Evolutionary conservation across 2,113 vertebrate species (phyloP), one percentile per base, ranked within the genome.

Genomic region (Galemys pyrenaicus): DNA sequence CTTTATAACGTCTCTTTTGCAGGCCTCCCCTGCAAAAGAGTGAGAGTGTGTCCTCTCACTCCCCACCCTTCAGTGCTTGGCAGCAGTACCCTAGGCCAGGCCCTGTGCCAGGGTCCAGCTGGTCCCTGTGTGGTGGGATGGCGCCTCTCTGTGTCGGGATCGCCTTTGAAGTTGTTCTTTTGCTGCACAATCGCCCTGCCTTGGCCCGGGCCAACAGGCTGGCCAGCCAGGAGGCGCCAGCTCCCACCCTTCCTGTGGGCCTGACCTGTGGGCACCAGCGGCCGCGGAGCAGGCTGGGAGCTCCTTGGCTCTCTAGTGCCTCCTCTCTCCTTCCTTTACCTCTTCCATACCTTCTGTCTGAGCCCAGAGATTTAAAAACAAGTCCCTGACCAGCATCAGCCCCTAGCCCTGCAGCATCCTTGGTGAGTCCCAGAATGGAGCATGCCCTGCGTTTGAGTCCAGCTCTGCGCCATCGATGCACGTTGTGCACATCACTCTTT

Each of bases 171-270:
- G 94, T 74, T 39, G 58, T 56, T 58, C 12, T 35, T 56, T 32
- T 39, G 92, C 51, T 1, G 26, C 19, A 68, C 41, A 22, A 35
- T 74, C 35, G 89, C 74, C 30, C 49, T 12, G 49, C 41, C 68
- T 77, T 93, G 78, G 71, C 79, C 39, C 0, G 0, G 96, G 92
- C 71, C 28, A 24, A 30, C 60, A 75, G 94, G 32, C 95, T 9
- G 13, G 70, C 35, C 81, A 81, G 82, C 78, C 56, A n/a, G 81
- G 68, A 83, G 96, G 80, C 15, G 35, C 74, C 89, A 46, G 83
- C 87, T 86, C 80, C 89, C n/a, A 16, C 92, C 79, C 96, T 94
- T 94, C 92, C 95, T 87, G 92, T 51, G 82, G 74, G 65, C 56
- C 75, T 49, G 73, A 60, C 58, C 51, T 32, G 24, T 88, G 74